Base-by-base conservation (phyloP, 92 coral and sea anemone species). In the Epizoanthus illoricatus region DNA sequence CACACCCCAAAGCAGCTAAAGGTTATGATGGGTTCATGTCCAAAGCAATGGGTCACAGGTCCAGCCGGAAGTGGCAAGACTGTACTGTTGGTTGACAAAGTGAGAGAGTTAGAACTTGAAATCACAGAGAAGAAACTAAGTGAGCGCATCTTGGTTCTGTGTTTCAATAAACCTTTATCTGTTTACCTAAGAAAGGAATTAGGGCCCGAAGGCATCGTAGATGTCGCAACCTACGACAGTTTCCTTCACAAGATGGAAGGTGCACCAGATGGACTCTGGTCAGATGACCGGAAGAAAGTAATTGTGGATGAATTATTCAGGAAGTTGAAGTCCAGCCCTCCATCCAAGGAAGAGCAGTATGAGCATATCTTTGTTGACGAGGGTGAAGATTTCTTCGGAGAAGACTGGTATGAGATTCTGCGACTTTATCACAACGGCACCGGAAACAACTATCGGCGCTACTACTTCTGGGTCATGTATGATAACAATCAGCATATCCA, bases 41-140 rank as follows among this genome's bases (percentile, higher is more conserved):
- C 88, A 0, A 11, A 79, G 59, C 85, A 55, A 56, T 90, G 93
- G 90, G 73, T 90, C 56, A 84, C 86, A 8, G 93, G 93, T n/a
- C 93, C 93, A 4, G 93, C 90, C 0, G 93, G 93, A 0, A 90
- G 90, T 55, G 93, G 93, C 4, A 90, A 90, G 59, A 90, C 93
- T 0, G 85, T 69, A 49, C 41, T 90, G 11, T 64, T 90, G 8
- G 36, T 47, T 16, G 81, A 90, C 42, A 90, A 90, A 64, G 93
- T 87, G 2, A 33, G 47, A 55, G 73, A 60, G 10, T 74, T 90
- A 18, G 83, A 78, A 17, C 11, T 24, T 23, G 58, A 83, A 1
- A 82, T 82, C 4, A 39, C 20, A 19, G 0, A 7, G 0, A 1
- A 15, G 3, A n/a, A 19, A 3, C 11, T 52, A 66, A 16, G 59